A percentile compares a stretch with the other conserved stretches of the same genome.
Conservation (phyloP, 2,797 vertebrate species). For the Octomys mimax region DNA sequence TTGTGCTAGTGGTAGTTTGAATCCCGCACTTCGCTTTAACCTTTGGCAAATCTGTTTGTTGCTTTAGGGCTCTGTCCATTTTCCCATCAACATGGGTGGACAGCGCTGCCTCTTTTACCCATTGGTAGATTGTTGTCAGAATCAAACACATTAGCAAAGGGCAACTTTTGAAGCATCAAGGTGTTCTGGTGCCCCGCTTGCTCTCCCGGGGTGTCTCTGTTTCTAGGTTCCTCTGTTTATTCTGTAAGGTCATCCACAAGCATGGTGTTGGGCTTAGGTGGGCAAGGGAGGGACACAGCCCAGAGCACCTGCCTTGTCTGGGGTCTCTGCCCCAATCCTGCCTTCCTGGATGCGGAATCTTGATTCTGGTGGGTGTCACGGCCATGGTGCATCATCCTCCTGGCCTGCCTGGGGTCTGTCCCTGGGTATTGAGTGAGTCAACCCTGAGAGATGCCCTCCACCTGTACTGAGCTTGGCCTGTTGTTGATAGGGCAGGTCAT, state of each 20-base stretch:
- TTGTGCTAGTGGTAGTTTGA: not conserved
- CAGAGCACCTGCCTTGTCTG: not conserved
- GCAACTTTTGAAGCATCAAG: not conserved
- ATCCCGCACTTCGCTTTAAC: not conserved
- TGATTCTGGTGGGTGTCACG: not conserved
- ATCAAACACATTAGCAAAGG: not conserved
- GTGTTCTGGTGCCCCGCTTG: not conserved
- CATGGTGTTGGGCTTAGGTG: not conserved
- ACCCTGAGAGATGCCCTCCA: not conserved
- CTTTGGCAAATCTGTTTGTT: not conserved
- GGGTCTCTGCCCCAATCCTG: not conserved
- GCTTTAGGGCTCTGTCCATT: not conserved
- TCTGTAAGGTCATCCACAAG: not conserved
- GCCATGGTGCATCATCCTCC: not conserved
- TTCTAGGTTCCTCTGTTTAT: not conserved
- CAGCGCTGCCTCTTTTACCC: not conserved
- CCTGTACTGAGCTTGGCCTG: not conserved
- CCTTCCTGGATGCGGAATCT: not conserved
- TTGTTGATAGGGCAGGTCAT: not conserved
- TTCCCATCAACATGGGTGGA: not conserved
- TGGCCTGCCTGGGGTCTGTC: accelerated
- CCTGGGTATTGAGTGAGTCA: not conserved
- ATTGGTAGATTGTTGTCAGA: not conserved
- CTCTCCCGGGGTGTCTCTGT: not conserved
- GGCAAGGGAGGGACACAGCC: not conserved